phyloP scores from a whole-genome alignment of 1,140 invertebrate genomes.

The Dendrolimus kikuchii region DNA sequence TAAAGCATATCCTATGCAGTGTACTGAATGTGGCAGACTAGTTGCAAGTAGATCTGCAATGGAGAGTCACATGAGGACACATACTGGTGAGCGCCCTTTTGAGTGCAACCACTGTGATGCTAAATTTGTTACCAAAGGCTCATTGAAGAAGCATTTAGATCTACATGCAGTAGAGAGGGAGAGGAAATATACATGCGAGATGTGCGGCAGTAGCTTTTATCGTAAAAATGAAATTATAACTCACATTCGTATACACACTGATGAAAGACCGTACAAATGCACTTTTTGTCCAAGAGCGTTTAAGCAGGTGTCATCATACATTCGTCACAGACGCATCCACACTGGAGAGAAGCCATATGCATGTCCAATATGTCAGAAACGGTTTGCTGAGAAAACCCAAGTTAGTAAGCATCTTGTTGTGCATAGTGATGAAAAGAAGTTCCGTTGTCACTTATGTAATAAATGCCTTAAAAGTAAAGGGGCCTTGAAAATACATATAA shows the following conservation, averaged over 20 bases:
- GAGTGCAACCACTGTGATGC: constrained; percentile 79
- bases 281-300: constrained; percentile 69
- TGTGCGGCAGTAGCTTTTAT: constrained; percentile 60
- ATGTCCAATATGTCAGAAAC: constrained; percentile 56
- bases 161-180: constrained; percentile 56
- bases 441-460: constrained; percentile 30
- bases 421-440: constrained; percentile 48
- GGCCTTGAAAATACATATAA: constrained; percentile 47
- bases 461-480: constrained; percentile 51
- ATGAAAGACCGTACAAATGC: constrained; percentile 69
- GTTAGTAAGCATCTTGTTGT: constrained; percentile 67
- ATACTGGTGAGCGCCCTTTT: constrained; percentile 85
- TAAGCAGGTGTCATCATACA: constrained; percentile 46
- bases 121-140: constrained; percentile 65
- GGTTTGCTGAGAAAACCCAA: constrained; percentile 48
- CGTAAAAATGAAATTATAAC: constrained; percentile 59
- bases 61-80: constrained; percentile 84
- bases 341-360: constrained; percentile 55
- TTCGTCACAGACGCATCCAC: constrained; percentile 49
- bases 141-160: constrained; percentile 69
- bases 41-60: constrained; percentile 63
- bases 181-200: constrained; percentile 58
- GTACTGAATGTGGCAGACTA: constrained; percentile 13
- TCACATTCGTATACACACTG: constrained; percentile 55
- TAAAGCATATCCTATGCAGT: constrained; percentile 13